Evolutionary conservation across 2,888 invertebrate species (phyloP), one percentile per base, ranked within the genome.

Genomic region (Thyatira batis): DNA sequence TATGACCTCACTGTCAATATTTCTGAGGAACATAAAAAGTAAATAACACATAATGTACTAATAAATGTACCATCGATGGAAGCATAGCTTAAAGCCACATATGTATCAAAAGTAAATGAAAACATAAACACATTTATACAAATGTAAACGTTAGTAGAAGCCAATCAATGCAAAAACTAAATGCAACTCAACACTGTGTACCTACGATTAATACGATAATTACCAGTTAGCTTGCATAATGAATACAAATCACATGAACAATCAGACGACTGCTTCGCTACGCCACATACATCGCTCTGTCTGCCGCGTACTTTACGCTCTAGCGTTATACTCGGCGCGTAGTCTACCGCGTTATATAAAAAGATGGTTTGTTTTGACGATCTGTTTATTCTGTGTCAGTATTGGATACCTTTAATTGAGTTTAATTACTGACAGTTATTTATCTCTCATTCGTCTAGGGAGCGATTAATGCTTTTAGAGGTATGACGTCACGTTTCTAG

Each of bases 181-280:
- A 60, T 62, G 60, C 57, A 66, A 64, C 62, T 71, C 69, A 69
- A 73, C 73, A 70, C 69, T 73, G 65, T 68, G 70, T 68, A 71
- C 65, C 67, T 72, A 69, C 71, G 70, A 71, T 67, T 79, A 78
- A 78, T 79, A 76, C 72, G 78, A 77, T 80, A 80, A 80, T 80
- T 79, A 76, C 71, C 63, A 67, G 67, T 72, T 73, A 69, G 69
- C 53, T 63, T 71, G 69, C 72, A 74, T 76, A 74, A 78, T 79
- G 78, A 77, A 80, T 80, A 78, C 74, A 71, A 78, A 80, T 80
- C 71, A 75, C 73, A 70, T 57, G 61, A 64, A 48, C 60, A 52
- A 53, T 20, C 52, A 39, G 20, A 51, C 55, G 59, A 55, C 33
- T 20, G 0, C 45, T 55, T 57, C 45, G 53, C 52, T 11, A 27